phyloP scores from a whole-genome alignment of 2,113 vertebrate genomes.

The Theristicus caerulescens region DNA sequence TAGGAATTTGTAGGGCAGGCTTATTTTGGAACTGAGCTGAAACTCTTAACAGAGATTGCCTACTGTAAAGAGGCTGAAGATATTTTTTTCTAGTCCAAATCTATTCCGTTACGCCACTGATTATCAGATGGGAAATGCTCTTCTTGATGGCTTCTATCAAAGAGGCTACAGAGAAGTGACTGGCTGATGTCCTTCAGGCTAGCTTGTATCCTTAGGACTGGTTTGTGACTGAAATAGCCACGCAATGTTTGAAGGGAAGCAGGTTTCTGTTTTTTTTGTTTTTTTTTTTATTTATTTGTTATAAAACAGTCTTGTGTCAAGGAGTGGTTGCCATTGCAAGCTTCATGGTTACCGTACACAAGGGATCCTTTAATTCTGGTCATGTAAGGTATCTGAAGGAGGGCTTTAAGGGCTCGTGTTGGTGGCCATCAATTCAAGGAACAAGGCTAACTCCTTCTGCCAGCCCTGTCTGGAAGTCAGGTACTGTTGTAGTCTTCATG shows the following conservation, averaged over 20 bases:
- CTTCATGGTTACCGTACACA: fast-evolving
- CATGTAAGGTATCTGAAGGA: background rate
- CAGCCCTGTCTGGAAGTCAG: background rate
- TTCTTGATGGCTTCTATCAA: background rate
- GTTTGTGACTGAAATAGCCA: background rate
- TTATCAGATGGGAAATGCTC: background rate
- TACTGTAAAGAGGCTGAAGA: background rate
- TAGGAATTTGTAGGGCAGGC: background rate
- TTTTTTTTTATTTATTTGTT: background rate
- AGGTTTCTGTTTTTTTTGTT: background rate
- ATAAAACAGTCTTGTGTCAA: background rate
- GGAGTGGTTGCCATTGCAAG: background rate
- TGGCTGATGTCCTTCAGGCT: background rate
- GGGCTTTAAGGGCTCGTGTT: background rate
- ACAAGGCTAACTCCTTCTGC: background rate
- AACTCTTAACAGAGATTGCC: background rate
- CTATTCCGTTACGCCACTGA: fast-evolving
- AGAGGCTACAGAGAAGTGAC: background rate
- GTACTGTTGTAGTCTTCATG: background rate
- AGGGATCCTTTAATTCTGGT: background rate
- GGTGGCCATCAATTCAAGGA: background rate
- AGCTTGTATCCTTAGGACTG: background rate
- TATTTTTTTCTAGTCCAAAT: background rate
- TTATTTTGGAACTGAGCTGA: background rate
- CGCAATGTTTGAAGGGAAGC: fast-evolving